Evolutionary conservation across 2,113 vertebrate genomes (phyloP).

Genomic region (Cyprinodon variegatus): DNA sequence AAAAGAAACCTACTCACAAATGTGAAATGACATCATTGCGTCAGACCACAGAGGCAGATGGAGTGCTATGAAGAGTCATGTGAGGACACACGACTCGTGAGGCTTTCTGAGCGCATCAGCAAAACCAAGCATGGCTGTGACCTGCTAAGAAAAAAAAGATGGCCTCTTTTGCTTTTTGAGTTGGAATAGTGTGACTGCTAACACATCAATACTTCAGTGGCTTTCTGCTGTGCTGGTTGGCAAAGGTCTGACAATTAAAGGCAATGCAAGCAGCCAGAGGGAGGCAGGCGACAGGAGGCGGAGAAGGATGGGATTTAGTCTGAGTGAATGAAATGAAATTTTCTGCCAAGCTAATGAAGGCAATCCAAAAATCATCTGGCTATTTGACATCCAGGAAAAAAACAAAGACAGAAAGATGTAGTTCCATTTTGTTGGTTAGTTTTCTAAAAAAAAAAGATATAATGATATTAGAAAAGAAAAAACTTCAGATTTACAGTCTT

Average conservation of each 20-base stretch:
- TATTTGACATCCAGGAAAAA: background rate
- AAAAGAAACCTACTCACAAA: background rate
- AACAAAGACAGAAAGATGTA: background rate
- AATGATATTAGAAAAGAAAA: too few species aligned
- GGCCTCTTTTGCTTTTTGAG: conserved; percentile 21
- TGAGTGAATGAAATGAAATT: background rate
- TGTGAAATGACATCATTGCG: background rate
- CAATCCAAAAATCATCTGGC: background rate
- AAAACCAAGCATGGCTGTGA: conserved; percentile 15
- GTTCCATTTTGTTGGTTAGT: background rate
- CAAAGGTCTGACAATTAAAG: conserved; percentile 30
- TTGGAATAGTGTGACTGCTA: conserved; percentile 22
- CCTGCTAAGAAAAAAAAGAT: background rate
- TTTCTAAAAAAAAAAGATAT: background rate
- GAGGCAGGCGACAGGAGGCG: conserved; percentile 42
- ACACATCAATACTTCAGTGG: conserved; percentile 26
- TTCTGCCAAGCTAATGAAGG: conserved; percentile 27
- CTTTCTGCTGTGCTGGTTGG: conserved; percentile 29
- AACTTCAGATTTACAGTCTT: too few species aligned
- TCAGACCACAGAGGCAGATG: conserved; percentile 21
- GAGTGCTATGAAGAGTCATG: background rate
- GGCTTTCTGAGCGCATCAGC: conserved; percentile 45
- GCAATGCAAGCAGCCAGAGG: conserved; percentile 29
- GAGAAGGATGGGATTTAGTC: conserved; percentile 20
- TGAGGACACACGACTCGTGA: background rate